phyloP scores from a whole-genome alignment of 30 jellyfish, hydroid and myxozoan genomes.

The Calvadosia cruxmelitensis region DNA sequence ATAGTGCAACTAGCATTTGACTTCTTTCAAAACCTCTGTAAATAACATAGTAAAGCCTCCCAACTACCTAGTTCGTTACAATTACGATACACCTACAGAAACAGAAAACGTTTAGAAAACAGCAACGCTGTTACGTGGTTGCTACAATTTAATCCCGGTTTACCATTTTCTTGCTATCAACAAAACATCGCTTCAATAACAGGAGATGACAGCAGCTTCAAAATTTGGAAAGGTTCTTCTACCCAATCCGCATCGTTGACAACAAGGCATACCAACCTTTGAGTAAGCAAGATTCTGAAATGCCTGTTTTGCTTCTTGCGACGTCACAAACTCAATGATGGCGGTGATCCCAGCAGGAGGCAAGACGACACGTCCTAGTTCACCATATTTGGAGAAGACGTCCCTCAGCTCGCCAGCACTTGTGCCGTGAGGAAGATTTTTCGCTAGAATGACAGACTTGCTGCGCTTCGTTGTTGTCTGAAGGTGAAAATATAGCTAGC shows the following conservation, averaged over 20 bases:
- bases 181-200: no score
- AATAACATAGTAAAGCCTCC: no score
- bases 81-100: no score
- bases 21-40: no score
- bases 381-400: slow-evolving; percentile 61
- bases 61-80: no score
- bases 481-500: no score
- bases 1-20: no score
- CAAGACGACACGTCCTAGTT: slow-evolving; percentile 48
- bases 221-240: background rate
- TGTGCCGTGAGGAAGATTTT: slow-evolving; percentile 83
- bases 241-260: background rate
- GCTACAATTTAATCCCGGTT: no score
- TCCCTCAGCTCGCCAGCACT: slow-evolving; percentile 42
- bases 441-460: slow-evolving; percentile 56
- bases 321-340: slow-evolving; percentile 55
- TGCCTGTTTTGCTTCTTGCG: slow-evolving; percentile 82
- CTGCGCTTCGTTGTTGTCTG: slow-evolving; percentile 57
- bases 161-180: no score
- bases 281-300: slow-evolving; percentile 65
- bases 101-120: no score
- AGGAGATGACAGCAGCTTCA: no score
- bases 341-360: slow-evolving; percentile 99
- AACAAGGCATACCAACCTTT: slow-evolving; percentile 31
- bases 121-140: no score